Percentiles rank a stretch among this genome's conserved stretches.
phyloP scores from a whole-genome alignment of 2,888 invertebrate genomes.

The Dermolepida albohirtum region DNA sequence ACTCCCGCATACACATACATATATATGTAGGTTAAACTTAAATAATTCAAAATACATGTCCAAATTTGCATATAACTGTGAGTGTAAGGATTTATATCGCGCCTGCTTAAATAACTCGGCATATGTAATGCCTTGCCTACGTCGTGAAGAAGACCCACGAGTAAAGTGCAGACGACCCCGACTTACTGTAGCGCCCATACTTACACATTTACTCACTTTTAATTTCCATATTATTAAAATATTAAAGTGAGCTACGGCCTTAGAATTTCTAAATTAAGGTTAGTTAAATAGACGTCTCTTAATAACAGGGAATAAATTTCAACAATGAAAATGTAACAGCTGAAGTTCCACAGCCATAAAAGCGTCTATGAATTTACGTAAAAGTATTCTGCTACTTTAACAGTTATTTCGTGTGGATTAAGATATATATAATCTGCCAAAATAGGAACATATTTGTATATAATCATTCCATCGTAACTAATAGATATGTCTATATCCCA shows the following conservation, averaged over 20 bases:
- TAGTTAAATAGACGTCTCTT: too few species aligned
- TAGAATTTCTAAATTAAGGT: not conserved
- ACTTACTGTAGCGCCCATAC: too few species aligned
- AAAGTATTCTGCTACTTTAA: too few species aligned
- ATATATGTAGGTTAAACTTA: slow-evolving; percentile 58
- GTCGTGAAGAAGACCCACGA: slow-evolving; percentile 20
- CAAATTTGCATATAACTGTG: slow-evolving; percentile 59
- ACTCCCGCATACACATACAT: slow-evolving; percentile 23
- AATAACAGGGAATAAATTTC: too few species aligned
- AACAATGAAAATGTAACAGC: too few species aligned
- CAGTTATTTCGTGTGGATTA: too few species aligned
- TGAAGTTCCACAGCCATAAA: too few species aligned
- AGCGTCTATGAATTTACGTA: too few species aligned
- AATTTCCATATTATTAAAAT: slow-evolving; percentile 11
- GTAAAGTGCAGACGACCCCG: not conserved
- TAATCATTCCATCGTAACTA: too few species aligned
- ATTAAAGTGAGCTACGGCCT: not conserved
- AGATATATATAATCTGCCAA: too few species aligned
- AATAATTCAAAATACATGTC: slow-evolving; percentile 60
- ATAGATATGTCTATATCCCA: too few species aligned
- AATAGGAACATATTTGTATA: too few species aligned
- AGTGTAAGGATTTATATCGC: slow-evolving; percentile 46
- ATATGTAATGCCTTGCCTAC: slow-evolving; percentile 24
- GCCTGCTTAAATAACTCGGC: slow-evolving; percentile 35
- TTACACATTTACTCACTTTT: slow-evolving; percentile 2